phyloP scores from a whole-genome alignment of 2,797 vertebrate genomes.

The Labroides dimidiatus region DNA sequence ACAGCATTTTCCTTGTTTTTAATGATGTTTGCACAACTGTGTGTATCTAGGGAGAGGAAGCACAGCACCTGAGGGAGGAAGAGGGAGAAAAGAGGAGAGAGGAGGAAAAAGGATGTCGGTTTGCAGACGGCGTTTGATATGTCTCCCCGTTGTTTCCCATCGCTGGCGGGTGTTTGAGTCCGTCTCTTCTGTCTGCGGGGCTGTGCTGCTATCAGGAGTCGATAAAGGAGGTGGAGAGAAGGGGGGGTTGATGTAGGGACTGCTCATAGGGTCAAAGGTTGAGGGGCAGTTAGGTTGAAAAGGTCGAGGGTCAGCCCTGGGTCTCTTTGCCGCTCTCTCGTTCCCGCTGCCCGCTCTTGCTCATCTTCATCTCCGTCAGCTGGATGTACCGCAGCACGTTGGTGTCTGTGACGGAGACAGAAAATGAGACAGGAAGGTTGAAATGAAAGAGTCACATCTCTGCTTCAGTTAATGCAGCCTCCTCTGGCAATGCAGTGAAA shows the following conservation, averaged over 20 bases:
- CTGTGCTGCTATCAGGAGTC: conserved; percentile 60
- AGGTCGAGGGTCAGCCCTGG: conserved; percentile 75
- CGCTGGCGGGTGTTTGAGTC: conserved; percentile 48
- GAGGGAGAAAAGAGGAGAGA: conserved; percentile 44
- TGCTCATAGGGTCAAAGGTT: conserved; percentile 47
- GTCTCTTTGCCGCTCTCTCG: conserved; percentile 86
- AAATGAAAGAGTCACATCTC: background rate
- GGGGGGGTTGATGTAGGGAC: conserved; percentile 44
- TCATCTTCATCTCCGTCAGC: conserved; percentile 96
- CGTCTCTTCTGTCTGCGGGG: conserved; percentile 59
- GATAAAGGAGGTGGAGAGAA: conserved; percentile 24
- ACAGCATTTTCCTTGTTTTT: conserved; percentile 64
- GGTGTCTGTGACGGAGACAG: conserved; percentile 85
- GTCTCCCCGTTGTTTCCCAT: conserved; percentile 54
- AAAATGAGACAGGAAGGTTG: conserved; percentile 1
- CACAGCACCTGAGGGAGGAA: conserved; percentile 77
- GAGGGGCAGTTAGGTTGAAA: conserved; percentile 36
- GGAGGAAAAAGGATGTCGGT: conserved; percentile 36
- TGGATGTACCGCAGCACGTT: conserved; percentile 95
- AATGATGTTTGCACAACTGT: conserved; percentile 60
- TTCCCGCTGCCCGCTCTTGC: conserved; percentile 86
- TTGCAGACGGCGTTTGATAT: conserved; percentile 62
- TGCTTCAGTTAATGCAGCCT: background rate
- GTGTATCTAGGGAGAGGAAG: conserved; percentile 68
- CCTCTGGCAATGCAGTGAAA: background rate